A percentile compares a stretch with the other conserved stretches of the same genome.
Conservation (phyloP, 2,888 invertebrate species). For the Pimpla rufipes region DNA sequence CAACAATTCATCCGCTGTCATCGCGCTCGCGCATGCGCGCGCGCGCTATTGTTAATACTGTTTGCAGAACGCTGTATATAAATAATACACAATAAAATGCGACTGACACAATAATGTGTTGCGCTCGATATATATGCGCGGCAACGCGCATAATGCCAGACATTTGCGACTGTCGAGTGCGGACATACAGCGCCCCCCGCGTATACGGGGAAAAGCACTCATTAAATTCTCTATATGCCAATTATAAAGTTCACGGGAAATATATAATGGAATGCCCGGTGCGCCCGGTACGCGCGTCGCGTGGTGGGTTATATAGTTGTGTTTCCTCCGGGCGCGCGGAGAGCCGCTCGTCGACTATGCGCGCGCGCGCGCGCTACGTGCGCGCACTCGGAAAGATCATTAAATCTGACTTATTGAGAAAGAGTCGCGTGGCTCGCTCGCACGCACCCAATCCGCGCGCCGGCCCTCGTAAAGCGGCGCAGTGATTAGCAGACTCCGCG, state of each 20-base stretch:
- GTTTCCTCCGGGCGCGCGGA: no score
- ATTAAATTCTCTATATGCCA: conserved; percentile 57
- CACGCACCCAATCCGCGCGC: conserved; percentile 32
- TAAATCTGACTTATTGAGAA: conserved; percentile 66
- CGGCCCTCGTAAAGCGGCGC: not conserved
- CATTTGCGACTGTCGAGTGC: conserved; percentile 54
- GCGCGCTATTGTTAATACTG: conserved; percentile 37
- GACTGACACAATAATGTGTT: conserved; percentile 37
- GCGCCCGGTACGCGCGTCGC: not conserved
- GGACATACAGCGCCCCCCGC: not conserved
- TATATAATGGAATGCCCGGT: conserved; percentile 34
- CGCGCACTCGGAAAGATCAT: conserved; percentile 45
- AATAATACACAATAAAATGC: not conserved
- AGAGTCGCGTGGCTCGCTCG: conserved; percentile 57
- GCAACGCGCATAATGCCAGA: conserved; percentile 36
- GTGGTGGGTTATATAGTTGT: no score
- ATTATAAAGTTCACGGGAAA: conserved; percentile 58
- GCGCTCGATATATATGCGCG: conserved; percentile 11
- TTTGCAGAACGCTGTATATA: not conserved
- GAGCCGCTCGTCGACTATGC: no score
- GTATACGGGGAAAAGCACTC: conserved; percentile 48
- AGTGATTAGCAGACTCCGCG: not conserved
- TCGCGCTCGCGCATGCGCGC: no score
- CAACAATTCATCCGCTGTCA: conserved; percentile 28
- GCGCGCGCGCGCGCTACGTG: not conserved